Conservation (phyloP, 2,113 vertebrate species). For the Crotophaga sulcirostris region DNA sequence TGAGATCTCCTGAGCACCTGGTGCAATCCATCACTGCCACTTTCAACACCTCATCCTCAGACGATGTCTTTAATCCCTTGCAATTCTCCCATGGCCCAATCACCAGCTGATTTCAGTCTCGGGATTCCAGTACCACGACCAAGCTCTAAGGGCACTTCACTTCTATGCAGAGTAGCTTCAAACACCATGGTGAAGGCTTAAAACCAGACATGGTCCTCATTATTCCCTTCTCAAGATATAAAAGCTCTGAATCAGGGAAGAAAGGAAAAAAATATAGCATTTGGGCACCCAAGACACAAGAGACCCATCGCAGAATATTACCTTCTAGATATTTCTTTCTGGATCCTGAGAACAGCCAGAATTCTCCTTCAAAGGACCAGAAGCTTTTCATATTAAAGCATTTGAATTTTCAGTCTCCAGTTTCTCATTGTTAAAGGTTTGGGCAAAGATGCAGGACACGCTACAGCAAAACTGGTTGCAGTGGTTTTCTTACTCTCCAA, state of each 20-base stretch:
- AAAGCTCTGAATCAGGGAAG: rapidly evolving
- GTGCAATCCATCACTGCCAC: too few species aligned
- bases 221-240: neutral
- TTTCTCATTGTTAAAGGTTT: neutral
- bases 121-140: neutral
- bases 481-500: neutral
- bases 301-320: neutral
- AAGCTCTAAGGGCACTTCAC: neutral
- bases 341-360: neutral
- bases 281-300: neutral
- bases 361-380: neutral
- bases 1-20: neutral
- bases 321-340: neutral
- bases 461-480: neutral
- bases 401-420: neutral
- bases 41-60: neutral
- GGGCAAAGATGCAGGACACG: neutral
- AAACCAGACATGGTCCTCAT: neutral
- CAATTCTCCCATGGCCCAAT: neutral
- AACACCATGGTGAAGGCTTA: rapidly evolving
- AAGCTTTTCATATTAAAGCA: neutral
- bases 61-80: neutral
- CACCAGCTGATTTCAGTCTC: neutral
- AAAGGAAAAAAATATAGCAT: rapidly evolving
- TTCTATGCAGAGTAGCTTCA: neutral